Evolutionary conservation across 2,888 invertebrate species (phyloP).

Genomic region (Oxytorus armatus): DNA sequence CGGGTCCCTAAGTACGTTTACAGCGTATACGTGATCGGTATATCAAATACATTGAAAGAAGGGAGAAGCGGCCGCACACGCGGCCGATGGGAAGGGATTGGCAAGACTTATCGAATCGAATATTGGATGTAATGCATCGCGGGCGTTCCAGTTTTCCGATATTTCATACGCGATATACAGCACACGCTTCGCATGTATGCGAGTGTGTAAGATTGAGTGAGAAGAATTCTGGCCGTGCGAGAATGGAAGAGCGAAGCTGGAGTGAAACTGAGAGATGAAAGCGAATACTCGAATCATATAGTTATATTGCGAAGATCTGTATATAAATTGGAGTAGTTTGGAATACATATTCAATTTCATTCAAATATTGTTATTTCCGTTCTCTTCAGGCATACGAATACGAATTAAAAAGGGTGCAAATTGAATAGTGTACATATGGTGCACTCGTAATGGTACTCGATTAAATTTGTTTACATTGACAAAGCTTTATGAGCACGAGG

Average conservation of each 20-base stretch:
- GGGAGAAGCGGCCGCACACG: conserved; percentile 45
- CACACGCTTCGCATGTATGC: neutral
- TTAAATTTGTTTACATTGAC: too few species aligned
- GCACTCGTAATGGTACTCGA: too few species aligned
- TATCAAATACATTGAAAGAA: conserved; percentile 66
- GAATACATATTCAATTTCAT: neutral
- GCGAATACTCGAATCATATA: neutral
- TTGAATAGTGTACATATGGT: too few species aligned
- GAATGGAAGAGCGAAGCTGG: conserved; percentile 13
- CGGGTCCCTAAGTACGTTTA: conserved; percentile 69
- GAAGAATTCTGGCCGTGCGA: neutral
- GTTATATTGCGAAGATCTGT: neutral
- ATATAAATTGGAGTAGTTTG: neutral
- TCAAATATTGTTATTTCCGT: neutral
- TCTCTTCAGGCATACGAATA: neutral
- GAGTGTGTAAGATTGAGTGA: conserved; percentile 5
- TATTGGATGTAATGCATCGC: conserved; percentile 71
- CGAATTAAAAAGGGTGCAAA: too few species aligned
- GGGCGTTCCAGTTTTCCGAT: conserved; percentile 71
- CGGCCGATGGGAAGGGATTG: conserved; percentile 23
- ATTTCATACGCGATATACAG: conserved; percentile 65
- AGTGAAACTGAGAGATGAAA: conserved; percentile 22
- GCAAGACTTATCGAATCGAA: conserved; percentile 72
- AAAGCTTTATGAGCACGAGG: too few species aligned
- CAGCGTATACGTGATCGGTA: conserved; percentile 69